phyloP scores from a whole-genome alignment of 1,140 invertebrate species.

The Drosophila kohkoa region DNA sequence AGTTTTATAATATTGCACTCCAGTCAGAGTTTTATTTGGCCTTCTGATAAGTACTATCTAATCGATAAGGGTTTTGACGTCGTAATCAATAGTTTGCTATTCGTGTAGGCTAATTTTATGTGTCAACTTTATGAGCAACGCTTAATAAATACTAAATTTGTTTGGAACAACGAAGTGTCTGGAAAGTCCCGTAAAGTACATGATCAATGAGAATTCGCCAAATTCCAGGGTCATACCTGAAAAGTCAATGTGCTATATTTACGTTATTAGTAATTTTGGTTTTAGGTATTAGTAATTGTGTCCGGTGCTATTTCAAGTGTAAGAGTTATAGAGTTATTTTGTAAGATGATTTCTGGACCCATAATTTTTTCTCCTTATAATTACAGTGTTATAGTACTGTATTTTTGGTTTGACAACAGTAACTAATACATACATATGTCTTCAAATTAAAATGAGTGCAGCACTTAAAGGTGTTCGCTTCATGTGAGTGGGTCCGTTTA shows the following conservation, averaged over 20 bases:
- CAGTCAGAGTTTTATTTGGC: slow-evolving; percentile 12
- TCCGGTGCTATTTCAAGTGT: not conserved
- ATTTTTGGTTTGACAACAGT: no score
- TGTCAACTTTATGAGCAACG: slow-evolving; percentile 23
- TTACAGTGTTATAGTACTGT: no score
- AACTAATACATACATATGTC: no score
- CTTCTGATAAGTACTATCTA: slow-evolving; percentile 41
- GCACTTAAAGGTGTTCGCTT: no score
- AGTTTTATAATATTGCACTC: slow-evolving; percentile 36
- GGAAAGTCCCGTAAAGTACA: not conserved
- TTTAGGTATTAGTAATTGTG: not conserved
- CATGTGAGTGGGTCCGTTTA: no score
- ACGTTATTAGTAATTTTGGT: not conserved
- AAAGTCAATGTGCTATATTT: not conserved
- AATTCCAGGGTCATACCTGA: no score
- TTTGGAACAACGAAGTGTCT: not conserved
- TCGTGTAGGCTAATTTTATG: slow-evolving; percentile 11
- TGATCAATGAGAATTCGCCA: not conserved
- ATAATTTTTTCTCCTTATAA: no score
- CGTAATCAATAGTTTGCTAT: slow-evolving; percentile 28
- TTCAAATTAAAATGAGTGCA: no score
- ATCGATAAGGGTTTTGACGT: slow-evolving; percentile 26
- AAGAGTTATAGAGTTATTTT: not conserved
- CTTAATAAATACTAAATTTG: slow-evolving; percentile 20
- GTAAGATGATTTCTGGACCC: no score